Percentiles rank a stretch among this genome's conserved stretches.
These are phyloP conservation scores for Meleagris gallopavo DNA, from an alignment of 2,113 vertebrate species.

Conservation along the genomic window DNA sequence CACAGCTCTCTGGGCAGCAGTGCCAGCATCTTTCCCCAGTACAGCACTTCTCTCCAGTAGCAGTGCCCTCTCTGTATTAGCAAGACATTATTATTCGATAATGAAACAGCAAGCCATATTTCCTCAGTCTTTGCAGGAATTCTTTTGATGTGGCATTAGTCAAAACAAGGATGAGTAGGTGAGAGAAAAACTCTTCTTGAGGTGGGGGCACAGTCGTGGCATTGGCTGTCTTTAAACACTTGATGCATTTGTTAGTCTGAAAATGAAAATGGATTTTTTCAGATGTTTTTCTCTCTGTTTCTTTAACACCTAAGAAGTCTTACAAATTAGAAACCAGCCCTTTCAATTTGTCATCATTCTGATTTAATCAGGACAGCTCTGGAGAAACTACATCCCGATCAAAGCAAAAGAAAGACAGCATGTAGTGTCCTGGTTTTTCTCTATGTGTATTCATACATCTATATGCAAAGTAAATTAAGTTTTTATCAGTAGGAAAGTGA, in stretches of 20 bases:
- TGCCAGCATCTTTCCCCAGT: no score
- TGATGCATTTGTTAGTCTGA: neutral
- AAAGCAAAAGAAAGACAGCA: conserved; percentile 9
- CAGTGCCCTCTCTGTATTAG: neutral
- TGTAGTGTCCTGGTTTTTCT: neutral
- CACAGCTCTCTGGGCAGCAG: no score
- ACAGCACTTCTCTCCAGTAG: neutral
- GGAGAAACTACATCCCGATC: conserved; percentile 16
- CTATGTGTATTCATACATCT: neutral
- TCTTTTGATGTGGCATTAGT: neutral
- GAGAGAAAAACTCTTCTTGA: neutral
- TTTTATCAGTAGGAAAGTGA: neutral
- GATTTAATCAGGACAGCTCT: conserved; percentile 57
- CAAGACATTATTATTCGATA: neutral
- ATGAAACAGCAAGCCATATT: neutral
- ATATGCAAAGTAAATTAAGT: neutral
- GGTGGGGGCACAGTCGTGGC: neutral
- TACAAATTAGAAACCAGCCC: neutral
- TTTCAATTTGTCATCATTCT: conserved; percentile 12
- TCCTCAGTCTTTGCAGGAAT: neutral
- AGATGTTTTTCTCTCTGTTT: neutral
- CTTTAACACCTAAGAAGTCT: conserved; percentile 9
- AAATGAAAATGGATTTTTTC: neutral
- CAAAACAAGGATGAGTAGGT: neutral
- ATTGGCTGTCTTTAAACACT: neutral